These are phyloP conservation scores for Lacanobia wlatinum DNA, from an alignment of 2,888 invertebrate species.

Conservation along the genomic window DNA sequence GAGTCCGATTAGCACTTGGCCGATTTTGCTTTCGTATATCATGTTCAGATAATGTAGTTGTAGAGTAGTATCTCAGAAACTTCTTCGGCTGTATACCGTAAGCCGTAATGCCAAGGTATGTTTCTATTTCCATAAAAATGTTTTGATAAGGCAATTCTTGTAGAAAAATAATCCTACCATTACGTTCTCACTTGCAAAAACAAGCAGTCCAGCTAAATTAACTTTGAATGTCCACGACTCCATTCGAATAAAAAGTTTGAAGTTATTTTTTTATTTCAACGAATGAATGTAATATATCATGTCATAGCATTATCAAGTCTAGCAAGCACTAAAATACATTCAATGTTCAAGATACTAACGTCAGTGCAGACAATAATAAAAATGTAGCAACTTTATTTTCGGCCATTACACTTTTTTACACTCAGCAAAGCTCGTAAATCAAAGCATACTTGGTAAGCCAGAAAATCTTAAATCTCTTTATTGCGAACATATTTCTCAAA, in stretches of 20 bases:
- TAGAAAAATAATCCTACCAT: not conserved
- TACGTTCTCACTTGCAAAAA: not conserved
- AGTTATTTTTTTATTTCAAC: conserved; percentile 3
- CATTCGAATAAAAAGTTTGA: conserved; percentile 14
- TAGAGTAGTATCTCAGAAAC: not conserved
- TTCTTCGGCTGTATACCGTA: not conserved
- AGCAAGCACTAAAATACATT: conserved; percentile 51
- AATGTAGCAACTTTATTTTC: conserved; percentile 51
- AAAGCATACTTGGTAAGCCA: conserved; percentile 60
- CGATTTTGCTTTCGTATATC: no score
- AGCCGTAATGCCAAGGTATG: not conserved
- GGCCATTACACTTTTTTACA: conserved; percentile 53
- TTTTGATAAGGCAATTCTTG: not conserved
- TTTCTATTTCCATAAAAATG: not conserved
- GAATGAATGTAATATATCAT: conserved; percentile 30
- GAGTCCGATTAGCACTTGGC: no score
- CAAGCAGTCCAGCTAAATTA: not conserved
- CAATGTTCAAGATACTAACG: conserved; percentile 44
- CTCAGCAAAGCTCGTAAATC: conserved; percentile 58
- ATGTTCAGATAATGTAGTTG: no score
- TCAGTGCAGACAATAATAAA: conserved; percentile 60
- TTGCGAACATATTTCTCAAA: conserved; percentile 64
- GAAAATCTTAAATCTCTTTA: conserved; percentile 63
- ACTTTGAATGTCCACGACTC: not conserved
- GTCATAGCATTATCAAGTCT: conserved; percentile 35